Evolutionary conservation across 2,888 invertebrate genomes (phyloP), one percentile per base, ranked within the genome.

Genomic region (Dryomyza anilis): DNA sequence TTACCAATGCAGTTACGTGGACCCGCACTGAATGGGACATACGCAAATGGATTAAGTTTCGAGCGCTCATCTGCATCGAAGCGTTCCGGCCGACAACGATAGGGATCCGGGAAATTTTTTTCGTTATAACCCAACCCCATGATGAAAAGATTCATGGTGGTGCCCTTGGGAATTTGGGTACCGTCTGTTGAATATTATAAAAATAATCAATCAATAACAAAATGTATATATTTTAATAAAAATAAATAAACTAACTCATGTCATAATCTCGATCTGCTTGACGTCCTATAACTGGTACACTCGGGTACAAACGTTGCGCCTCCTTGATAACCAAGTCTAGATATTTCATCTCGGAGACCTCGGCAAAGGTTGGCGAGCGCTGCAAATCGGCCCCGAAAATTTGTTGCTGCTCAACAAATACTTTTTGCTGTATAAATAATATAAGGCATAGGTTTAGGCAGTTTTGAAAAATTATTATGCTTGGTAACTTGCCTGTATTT

Each of bases 1-100:
- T 12, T n/a, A 61, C 80, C 81, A 66, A 88, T 86, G 69, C 88
- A 88, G 72, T 89, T 89, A 48, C 89, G 85, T 0, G 87, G 87
- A 0, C 89, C 89, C 8, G 89, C 89, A 71, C 89, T 89, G 65
- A 89, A 89, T 0, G 88, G 86, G 1, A 89, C 73, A 80, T 85
- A 89, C 23, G 84, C 84, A 71, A 86, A 88, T 0, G 86, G 85
- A 59, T 84, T 85, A 1, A 77, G 79, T 27, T 77, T 76, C 30
- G 78, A 77, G 4, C 72, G 77, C n/a, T 81, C 76, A 61, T 81
- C 74, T 1, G 72, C 64, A 45, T 84, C 82, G 69, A 87, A 88
- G 25, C 88, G 83, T 63, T 87, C 87, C 0, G 89, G 89, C n/a
- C 75, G 60, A 56, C 80, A 79, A 1, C 72, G 74, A 39, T 75